Evolutionary conservation across 2,113 vertebrate species (phyloP), one percentile per base, ranked within the genome.

Genomic region (Nothoprocta perdicaria): DNA sequence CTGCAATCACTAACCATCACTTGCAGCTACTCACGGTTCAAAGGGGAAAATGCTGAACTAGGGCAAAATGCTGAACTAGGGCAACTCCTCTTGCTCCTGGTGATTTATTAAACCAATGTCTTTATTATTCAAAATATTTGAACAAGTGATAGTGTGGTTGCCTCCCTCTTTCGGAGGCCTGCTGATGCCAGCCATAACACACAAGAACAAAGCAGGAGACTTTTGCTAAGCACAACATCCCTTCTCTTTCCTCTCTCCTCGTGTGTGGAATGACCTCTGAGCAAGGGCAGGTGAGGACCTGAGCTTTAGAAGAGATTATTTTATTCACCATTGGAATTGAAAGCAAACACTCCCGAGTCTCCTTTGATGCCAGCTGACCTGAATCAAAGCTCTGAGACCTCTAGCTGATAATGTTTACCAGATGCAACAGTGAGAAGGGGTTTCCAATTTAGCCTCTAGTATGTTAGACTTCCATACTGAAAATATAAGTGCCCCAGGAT

Each of bases 71-170:
- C n/a, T 88, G 80, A 88, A 58, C 40, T 14, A 38, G 45, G 84
- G 45, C 46, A 65, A 27, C 35, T 45, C 61, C 60, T 91, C 50
- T 61, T 91, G 38, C 80, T 91, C 77, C 2, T 3, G 57, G 68
- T 67, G 46, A 60, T 80, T 93, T 93, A 88, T 89, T 92, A 89
- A 94, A 86, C 73, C 67, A 72, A 86, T 2, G 33, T 55, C 68
- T 81, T 93, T 91, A 93, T 95, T 92, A 88, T 84, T 93, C 82
- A 86, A 94, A 96, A 96, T 96, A 95, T 94, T 96, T 92, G 77
- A 92, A 92, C 89, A 94, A 95, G 89, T 81, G 94, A 81, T 38
- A 84, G 79, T 6, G 6, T 0, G 6, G 89, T 92, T 86, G 27
- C 94, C 89, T 92, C 89, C 82, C 91, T 89, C 41, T 72, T 48